phyloP scores from a whole-genome alignment of 2,113 vertebrate genomes.

The Eudyptes chrysolophus region DNA sequence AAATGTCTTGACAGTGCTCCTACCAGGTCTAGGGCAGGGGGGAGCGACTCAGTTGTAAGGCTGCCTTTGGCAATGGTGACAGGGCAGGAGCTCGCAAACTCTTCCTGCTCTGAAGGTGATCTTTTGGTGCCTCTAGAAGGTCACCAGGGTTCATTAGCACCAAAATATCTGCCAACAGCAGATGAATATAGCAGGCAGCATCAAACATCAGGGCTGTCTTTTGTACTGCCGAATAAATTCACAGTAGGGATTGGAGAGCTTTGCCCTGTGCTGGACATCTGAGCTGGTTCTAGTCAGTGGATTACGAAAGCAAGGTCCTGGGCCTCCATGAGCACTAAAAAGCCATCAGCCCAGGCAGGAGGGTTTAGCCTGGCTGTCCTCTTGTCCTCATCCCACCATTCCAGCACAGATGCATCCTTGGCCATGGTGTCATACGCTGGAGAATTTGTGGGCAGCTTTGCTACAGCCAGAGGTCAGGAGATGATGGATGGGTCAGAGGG shows the following conservation, averaged over 20 bases:
- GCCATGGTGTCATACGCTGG: fast-evolving
- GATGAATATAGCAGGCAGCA: neutral
- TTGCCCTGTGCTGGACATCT: neutral
- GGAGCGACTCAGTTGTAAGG: neutral
- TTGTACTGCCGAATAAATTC: neutral
- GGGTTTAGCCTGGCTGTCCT: neutral
- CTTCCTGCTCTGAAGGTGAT: neutral
- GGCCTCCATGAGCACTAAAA: neutral
- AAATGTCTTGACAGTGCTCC: neutral
- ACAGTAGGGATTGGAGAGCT: neutral
- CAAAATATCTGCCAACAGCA: neutral
- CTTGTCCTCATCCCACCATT: neutral
- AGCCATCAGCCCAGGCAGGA: neutral
- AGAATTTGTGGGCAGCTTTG: neutral
- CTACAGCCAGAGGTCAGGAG: neutral
- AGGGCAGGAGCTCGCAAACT: neutral
- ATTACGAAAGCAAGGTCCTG: neutral
- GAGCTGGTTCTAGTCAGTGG: neutral
- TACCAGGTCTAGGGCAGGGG: neutral
- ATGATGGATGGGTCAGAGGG: neutral
- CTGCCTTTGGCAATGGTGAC: neutral
- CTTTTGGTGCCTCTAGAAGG: neutral
- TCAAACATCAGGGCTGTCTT: neutral
- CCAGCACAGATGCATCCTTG: neutral
- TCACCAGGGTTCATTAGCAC: neutral